These are phyloP conservation scores for Trissolcus japonicus DNA, from an alignment of 2,888 invertebrate genomes.

Conservation along the genomic window DNA sequence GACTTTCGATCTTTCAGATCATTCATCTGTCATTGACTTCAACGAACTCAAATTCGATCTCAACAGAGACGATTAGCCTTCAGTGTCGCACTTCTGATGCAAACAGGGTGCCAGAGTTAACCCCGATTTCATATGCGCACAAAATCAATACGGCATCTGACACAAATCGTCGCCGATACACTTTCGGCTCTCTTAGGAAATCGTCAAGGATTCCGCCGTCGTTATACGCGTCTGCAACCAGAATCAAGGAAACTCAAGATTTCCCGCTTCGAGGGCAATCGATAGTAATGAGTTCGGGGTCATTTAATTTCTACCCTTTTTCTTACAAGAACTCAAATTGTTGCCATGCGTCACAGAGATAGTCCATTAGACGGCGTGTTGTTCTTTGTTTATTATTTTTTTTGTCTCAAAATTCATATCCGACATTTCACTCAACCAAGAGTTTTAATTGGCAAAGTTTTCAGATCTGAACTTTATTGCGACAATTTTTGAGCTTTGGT, in stretches of 20 bases:
- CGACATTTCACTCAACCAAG: neutral
- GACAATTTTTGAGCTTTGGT: constrained; percentile 17
- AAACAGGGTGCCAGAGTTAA: constrained; percentile 65
- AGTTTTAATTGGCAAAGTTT: constrained; percentile 29
- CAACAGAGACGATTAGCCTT: neutral
- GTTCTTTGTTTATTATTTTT: neutral
- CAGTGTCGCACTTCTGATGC: constrained; percentile 38
- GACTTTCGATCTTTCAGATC: neutral
- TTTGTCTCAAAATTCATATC: too few relatives aligned
- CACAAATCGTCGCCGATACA: constrained; percentile 35
- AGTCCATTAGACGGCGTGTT: too few relatives aligned
- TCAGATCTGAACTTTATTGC: constrained; percentile 14
- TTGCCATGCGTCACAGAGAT: too few relatives aligned
- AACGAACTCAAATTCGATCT: neutral
- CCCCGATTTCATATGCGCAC: constrained; percentile 68
- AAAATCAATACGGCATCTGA: constrained; percentile 71
- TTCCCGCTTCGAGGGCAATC: constrained; percentile 63
- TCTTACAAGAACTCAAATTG: constrained; percentile 8
- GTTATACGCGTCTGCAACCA: constrained; percentile 24
- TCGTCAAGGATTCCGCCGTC: constrained; percentile 15
- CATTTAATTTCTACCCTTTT: constrained; percentile 39
- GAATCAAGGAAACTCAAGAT: constrained; percentile 61
- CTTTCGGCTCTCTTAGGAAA: constrained; percentile 19
- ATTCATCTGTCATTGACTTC: constrained; percentile 20
- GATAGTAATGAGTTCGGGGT: constrained; percentile 61